Conservation (phyloP, 2,888 invertebrate species). For the Cremastobaeus sp. region DNA sequence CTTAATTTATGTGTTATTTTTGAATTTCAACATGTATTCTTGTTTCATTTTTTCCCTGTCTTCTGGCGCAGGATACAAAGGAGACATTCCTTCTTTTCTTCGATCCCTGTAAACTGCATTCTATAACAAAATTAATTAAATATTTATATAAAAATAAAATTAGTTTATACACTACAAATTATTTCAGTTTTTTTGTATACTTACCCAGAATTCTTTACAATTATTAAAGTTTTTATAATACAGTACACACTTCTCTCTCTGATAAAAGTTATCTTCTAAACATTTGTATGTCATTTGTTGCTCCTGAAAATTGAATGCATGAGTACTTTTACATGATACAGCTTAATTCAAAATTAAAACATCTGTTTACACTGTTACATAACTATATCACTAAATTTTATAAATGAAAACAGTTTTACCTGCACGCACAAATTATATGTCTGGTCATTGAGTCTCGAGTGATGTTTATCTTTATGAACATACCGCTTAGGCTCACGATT, state of each 20-base stretch:
- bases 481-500: too few species aligned
- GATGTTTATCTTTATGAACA: too few species aligned
- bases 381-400: background rate
- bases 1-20: too few species aligned
- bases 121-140: background rate
- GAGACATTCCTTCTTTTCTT: background rate
- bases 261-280: conserved; percentile 8
- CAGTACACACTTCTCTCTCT: background rate
- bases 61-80: background rate
- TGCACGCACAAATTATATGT: too few species aligned
- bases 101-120: background rate
- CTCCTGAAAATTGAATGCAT: conserved; percentile 3
- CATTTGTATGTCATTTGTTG: conserved; percentile 14
- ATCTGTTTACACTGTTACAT: background rate
- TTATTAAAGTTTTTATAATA: conserved; percentile 7
- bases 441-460: too few species aligned
- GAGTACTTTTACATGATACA: background rate
- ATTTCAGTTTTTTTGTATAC: background rate
- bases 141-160: background rate
- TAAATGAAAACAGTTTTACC: too few species aligned
- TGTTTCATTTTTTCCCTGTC: conserved; percentile 1
- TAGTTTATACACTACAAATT: background rate
- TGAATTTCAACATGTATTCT: too few species aligned
- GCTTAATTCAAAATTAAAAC: background rate
- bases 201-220: conserved; percentile 8